Evolutionary conservation across 2,113 vertebrate genomes (phyloP).

Genomic region (Apteryx mantelli): DNA sequence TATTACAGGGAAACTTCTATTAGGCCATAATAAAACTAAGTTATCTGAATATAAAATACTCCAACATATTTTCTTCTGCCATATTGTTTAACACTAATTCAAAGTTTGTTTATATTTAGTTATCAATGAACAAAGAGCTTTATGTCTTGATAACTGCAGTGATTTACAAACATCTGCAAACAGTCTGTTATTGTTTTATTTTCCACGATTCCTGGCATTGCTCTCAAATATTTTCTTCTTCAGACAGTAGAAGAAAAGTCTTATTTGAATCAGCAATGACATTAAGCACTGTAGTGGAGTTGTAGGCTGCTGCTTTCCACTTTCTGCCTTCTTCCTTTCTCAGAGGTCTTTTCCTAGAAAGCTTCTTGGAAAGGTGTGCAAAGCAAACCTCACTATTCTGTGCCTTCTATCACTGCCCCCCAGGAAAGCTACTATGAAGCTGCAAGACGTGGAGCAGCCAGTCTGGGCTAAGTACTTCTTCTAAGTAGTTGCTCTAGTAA

Average conservation of each 20-base stretch:
- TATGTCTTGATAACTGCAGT: background rate
- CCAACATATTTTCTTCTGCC: background rate
- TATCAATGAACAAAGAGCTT: background rate
- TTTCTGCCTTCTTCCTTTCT: background rate
- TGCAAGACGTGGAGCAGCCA: background rate
- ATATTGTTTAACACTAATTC: background rate
- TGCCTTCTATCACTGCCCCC: background rate
- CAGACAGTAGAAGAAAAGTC: background rate
- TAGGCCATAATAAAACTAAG: background rate
- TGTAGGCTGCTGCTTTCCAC: background rate
- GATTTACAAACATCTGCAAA: conserved; percentile 24
- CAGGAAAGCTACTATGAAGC: background rate
- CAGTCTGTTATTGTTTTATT: background rate
- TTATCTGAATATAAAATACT: background rate
- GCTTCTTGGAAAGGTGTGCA: background rate
- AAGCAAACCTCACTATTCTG: background rate
- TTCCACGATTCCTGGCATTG: background rate
- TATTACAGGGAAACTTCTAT: background rate
- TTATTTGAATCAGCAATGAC: background rate
- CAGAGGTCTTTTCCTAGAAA: background rate
- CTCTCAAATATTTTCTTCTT: background rate
- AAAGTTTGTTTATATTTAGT: background rate
- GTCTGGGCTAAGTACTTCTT: background rate
- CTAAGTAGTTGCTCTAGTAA: background rate
- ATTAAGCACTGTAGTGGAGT: background rate